phyloP scores from a whole-genome alignment of 2,797 vertebrate species.

The Artibeus lituratus region DNA sequence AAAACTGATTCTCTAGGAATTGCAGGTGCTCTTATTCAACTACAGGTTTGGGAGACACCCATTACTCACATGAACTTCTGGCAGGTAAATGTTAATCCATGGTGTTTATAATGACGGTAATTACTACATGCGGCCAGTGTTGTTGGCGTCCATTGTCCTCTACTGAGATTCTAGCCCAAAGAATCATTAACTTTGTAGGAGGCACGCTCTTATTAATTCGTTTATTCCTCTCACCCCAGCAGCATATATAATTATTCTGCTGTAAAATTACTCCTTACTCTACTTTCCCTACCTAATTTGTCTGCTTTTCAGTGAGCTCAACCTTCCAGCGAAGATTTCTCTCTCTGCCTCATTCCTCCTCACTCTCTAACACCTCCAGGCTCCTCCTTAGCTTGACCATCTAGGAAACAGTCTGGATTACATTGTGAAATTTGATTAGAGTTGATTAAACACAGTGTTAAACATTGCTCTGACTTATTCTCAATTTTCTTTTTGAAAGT shows the following conservation, averaged over 20 bases:
- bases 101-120: slow-evolving; percentile 36
- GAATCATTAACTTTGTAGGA: slow-evolving; percentile 1
- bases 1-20: neutral
- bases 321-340: neutral
- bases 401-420: slow-evolving; percentile 25
- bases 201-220: neutral
- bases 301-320: neutral
- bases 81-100: slow-evolving; percentile 6
- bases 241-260: slow-evolving; percentile 4
- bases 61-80: slow-evolving; percentile 19
- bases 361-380: neutral
- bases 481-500: slow-evolving; percentile 32
- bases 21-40: neutral
- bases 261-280: neutral
- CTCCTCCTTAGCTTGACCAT: neutral
- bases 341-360: neutral
- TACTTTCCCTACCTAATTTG: neutral
- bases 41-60: neutral
- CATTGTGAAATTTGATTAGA: slow-evolving; percentile 34
- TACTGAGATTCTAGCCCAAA: neutral
- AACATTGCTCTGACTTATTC: slow-evolving; percentile 25
- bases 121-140: neutral
- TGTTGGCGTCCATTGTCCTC: neutral
- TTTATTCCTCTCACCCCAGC: neutral
- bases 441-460: slow-evolving; percentile 40